Evolutionary conservation across 2,797 vertebrate species (phyloP), one percentile per base, ranked within the genome.

Genomic region (Microchirus variegatus): DNA sequence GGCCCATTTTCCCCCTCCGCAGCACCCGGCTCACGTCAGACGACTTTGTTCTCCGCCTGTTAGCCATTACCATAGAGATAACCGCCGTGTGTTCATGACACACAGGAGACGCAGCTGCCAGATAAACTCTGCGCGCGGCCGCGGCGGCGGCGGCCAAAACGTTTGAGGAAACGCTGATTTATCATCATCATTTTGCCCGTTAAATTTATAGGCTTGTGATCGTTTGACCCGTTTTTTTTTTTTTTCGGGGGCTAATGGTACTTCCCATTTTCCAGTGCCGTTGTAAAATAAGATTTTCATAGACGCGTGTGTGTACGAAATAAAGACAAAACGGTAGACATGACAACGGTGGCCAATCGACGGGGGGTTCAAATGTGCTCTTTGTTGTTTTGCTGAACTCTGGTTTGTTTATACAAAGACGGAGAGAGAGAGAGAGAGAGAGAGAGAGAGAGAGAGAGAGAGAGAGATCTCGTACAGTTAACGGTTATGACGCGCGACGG

Each of bases 11-110:
- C 67, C 73, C 87, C 81, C 73, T 87, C 81, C 77, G 60, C 38
- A 70, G 71, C 60, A 66, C 60, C 5, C 19, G 2, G 69, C 80
- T 83, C 71, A 58, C 80, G 73, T 77, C 41, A 76, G 66, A 70
- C 83, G 82, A 80, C 81, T 87, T 81, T 76, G 70, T 72, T 84
- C 75, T 80, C 78, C 72, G 64, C 77, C 84, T 90, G 84, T 89
- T 89, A 80, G 75, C 81, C 78, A 90, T 91, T 90, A 89, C 88
- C 69, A 64, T 83, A 84, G 61, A 85, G 84, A 88, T 90, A 91
- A 86, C 84, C 78, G 73, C 73, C 57, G 61, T 76, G 61, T 76
- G 81, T 86, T 87, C 80, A 85, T 45, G 75, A 77, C 80, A 77
- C 81, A 64, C 84, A 13, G 41, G 81, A 78, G 77, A 78, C 64